Conservation (phyloP, 1,140 invertebrate genomes). For the Hermetia illucens region DNA sequence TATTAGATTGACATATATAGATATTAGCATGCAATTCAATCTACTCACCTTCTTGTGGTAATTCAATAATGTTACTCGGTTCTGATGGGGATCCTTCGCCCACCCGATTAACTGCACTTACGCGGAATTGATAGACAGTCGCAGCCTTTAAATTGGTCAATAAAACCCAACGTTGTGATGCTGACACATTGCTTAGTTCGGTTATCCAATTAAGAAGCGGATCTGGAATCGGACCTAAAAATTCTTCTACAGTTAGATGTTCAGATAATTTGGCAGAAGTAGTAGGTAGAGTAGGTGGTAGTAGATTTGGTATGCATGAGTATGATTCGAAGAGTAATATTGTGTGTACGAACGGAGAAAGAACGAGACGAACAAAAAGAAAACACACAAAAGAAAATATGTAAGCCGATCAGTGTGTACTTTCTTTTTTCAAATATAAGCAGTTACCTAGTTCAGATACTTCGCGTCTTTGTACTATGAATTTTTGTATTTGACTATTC, state of each 20-base stretch:
- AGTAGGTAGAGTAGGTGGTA: too few species aligned
- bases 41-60: constrained; percentile 89
- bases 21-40: too few species aligned
- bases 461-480: constrained; percentile 80
- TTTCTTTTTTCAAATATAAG: background rate
- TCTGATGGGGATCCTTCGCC: constrained; percentile 84
- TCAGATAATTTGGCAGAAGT: too few species aligned
- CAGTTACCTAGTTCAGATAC: constrained; percentile 67
- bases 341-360: background rate
- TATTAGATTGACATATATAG: too few species aligned
- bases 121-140: constrained; percentile 87
- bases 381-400: constrained; percentile 8
- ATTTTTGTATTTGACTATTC: constrained; percentile 87
- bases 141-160: constrained; percentile 83
- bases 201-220: constrained; percentile 77
- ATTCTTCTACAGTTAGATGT: constrained; percentile 31
- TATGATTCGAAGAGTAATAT: too few species aligned
- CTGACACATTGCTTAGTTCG: constrained; percentile 72
- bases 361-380: background rate
- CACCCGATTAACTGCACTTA: constrained; percentile 88
- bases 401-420: background rate
- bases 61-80: constrained; percentile 69
- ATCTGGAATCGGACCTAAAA: constrained; percentile 63
- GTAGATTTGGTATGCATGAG: too few species aligned
- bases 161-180: constrained; percentile 60